These are phyloP conservation scores for Syrrhaptes paradoxus DNA, from an alignment of 2,113 vertebrate species.

Conservation along the genomic window DNA sequence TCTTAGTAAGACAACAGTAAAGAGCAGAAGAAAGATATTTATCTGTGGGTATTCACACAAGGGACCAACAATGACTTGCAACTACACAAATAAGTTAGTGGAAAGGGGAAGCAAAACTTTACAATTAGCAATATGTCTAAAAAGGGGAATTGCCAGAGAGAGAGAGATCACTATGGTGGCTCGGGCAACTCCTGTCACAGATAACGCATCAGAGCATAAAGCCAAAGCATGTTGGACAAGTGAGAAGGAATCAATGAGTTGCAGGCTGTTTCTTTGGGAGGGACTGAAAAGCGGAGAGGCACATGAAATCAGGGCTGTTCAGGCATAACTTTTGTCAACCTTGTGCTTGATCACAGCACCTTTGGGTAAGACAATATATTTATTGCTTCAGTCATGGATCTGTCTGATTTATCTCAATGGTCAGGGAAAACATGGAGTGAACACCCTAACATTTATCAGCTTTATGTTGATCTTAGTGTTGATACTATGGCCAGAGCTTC, in stretches of 20 bases:
- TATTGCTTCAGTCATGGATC: not conserved
- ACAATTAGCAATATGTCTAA: not conserved
- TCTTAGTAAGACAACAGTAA: not conserved
- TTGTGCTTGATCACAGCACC: not conserved
- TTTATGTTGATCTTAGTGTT: not conserved
- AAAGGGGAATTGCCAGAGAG: not conserved
- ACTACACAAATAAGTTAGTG: not conserved
- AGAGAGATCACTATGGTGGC: not conserved
- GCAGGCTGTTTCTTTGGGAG: not conserved
- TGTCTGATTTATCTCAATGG: not conserved
- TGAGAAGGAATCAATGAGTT: not conserved
- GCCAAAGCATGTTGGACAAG: not conserved
- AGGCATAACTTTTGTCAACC: not conserved
- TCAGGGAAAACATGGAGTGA: not conserved
- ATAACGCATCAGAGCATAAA: not conserved
- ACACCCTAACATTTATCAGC: not conserved
- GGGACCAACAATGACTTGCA: not conserved
- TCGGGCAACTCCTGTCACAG: not conserved
- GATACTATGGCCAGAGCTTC: not conserved
- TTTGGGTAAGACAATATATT: not conserved
- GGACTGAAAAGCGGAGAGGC: not conserved
- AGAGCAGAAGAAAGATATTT: not conserved
- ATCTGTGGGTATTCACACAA: not conserved
- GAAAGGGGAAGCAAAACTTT: conserved; percentile 48
- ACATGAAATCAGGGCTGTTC: not conserved